These are phyloP conservation scores for Callyntrura guangdongensis DNA, from an alignment of 2,888 invertebrate species.

Conservation along the genomic window DNA sequence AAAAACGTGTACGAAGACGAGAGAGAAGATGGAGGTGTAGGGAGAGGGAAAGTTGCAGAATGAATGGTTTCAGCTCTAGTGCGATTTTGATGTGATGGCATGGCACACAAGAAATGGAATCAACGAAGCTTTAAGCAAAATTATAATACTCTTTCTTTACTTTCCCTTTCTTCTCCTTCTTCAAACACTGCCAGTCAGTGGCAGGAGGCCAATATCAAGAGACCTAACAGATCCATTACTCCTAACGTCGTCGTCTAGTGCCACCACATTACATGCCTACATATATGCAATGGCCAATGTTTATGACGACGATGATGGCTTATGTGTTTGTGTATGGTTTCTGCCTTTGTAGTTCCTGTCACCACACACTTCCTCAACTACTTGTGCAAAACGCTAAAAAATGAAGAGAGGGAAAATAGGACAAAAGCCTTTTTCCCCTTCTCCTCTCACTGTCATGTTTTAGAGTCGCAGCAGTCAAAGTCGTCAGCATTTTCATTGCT, in stretches of 20 bases:
- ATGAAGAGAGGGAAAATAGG: neutral
- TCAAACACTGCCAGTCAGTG: neutral
- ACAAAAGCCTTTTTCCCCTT: neutral
- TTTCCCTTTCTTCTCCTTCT: constrained; percentile 15
- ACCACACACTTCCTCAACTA: neutral
- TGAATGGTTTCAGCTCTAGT: constrained; percentile 52
- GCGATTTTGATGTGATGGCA: constrained; percentile 51
- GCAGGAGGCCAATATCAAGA: constrained; percentile 28
- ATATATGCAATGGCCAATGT: constrained; percentile 27
- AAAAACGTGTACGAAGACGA: constrained; percentile 20
- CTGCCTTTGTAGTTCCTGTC: neutral
- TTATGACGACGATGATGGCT: constrained; percentile 37
- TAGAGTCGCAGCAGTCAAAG: neutral
- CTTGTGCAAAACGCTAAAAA: constrained; percentile 2
- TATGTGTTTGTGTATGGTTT: constrained; percentile 46
- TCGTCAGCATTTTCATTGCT: neutral
- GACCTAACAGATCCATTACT: constrained; percentile 46
- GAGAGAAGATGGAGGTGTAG: neutral
- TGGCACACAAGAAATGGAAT: constrained; percentile 36
- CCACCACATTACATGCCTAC: neutral
- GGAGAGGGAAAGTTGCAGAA: constrained; percentile 45
- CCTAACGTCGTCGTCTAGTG: neutral
- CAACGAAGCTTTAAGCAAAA: constrained; percentile 48
- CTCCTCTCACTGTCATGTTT: constrained; percentile 1
- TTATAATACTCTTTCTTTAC: constrained; percentile 61